Evolutionary conservation across 2,797 vertebrate species (phyloP).

Genomic region (Echiichthys vipera): DNA sequence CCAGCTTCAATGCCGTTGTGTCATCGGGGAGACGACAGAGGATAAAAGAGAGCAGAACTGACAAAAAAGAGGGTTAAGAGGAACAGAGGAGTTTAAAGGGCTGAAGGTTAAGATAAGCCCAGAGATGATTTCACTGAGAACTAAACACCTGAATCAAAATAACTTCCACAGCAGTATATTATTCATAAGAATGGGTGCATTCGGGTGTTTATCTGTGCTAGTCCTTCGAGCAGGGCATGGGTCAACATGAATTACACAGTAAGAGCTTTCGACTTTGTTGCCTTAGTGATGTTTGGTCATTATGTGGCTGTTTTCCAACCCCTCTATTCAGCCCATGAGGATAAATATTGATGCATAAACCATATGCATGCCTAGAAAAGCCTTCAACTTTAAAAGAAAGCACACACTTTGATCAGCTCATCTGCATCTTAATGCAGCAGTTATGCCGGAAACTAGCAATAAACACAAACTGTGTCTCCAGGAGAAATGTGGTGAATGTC

Average conservation of each 20-base stretch:
- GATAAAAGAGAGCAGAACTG: background rate
- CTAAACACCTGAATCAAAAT: background rate
- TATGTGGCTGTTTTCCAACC: background rate
- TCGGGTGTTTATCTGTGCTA: background rate
- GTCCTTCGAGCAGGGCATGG: background rate
- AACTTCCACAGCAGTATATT: background rate
- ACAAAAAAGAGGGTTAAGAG: background rate
- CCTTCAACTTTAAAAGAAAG: too few relatives aligned
- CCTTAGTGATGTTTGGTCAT: background rate
- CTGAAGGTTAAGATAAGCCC: background rate
- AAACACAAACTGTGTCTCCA: too few relatives aligned
- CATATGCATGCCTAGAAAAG: background rate
- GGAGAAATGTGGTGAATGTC: too few relatives aligned
- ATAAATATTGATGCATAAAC: background rate
- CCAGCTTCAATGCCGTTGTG: background rate
- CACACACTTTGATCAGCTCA: too few relatives aligned
- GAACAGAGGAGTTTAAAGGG: background rate
- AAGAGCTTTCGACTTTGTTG: background rate
- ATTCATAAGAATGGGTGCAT: background rate
- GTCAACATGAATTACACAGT: background rate
- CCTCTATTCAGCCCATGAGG: background rate
- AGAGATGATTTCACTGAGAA: background rate
- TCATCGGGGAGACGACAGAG: background rate
- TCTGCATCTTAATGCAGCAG: too few relatives aligned
- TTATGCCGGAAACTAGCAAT: too few relatives aligned